Base-by-base conservation (phyloP, 1,140 invertebrate species). In the Whitmania pigra region DNA sequence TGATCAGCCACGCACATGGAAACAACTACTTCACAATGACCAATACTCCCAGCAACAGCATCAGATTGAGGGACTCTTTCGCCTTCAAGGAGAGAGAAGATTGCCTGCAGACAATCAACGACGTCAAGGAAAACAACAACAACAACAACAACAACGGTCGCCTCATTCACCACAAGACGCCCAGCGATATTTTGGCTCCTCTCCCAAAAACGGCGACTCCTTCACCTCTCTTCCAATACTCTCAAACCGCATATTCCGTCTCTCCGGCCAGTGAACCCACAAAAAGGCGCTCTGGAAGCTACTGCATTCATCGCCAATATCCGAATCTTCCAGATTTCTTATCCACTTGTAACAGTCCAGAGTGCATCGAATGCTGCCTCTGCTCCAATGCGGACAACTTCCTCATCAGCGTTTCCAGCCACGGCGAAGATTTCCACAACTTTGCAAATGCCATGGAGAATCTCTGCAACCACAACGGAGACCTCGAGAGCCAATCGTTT, bases 331-430 rank as follows among this genome's bases (percentile, higher is more conserved):
- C 57, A 3, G 57, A 63, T 63, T 63, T 63, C 29, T 18, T 63
- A 1, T 63, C 57, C 22, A 63, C 57, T n/a, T 63, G 57, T n/a
- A 63, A 31, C 57, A 63, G 57, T 31, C 22, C 22, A 7, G 57
- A 63, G 13, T 63, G 57, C 57, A 63, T 63, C 57, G 57, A 63
- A 63, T 63, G 57, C 29, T 63, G 57, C 57, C 57, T 25, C 22
- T 63, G 57, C 57, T 63, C 57, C 22, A 63, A 63, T 17, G 11
- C 43, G 15, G 43, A 49, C 43, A 49, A 49, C 43, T 49, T 49
- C 43, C 43, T 49, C 43, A 49, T 49, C 43, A 49, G 9, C 43
- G 43, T 49, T 17, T 49, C 43, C 43, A 49, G 43, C 15, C 43
- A 49, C 43, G 43, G 11, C 15, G 43, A 49, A 4, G 43, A 49